Conservation (phyloP, 2,888 invertebrate species). For the Drosophila dives region DNA sequence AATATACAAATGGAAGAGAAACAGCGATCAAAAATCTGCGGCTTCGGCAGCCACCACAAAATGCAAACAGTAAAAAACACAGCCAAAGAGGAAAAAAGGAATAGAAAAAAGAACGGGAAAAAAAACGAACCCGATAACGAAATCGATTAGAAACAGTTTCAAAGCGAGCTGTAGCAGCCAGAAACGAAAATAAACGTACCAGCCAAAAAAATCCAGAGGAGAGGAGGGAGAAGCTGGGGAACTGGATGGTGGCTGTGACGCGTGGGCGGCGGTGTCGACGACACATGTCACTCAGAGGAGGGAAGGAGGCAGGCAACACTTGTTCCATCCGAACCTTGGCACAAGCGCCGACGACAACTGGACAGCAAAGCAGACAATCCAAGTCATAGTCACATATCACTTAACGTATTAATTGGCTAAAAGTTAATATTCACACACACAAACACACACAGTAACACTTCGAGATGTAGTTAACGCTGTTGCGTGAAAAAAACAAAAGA, state of each 20-base stretch:
- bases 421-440: conserved; percentile 57
- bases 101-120: conserved; percentile 1
- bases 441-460: background rate
- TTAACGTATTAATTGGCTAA: conserved; percentile 79
- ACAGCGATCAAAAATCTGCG: conserved; percentile 19
- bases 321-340: conserved; percentile 71
- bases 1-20: background rate
- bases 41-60: conserved; percentile 61
- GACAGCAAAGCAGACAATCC: conserved; percentile 22
- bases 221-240: background rate
- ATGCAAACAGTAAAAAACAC: conserved; percentile 64
- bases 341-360: conserved; percentile 70
- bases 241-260: background rate
- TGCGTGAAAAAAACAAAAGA: background rate
- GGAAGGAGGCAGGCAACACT: conserved; percentile 6
- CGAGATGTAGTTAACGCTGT: background rate
- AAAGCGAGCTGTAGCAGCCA: conserved; percentile 39
- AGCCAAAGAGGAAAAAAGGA: conserved; percentile 13
- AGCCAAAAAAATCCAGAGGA: conserved; percentile 3
- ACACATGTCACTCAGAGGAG: conserved; percentile 61
- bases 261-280: conserved; percentile 34
- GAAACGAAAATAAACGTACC: conserved; percentile 35
- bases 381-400: conserved; percentile 56
- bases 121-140: conserved; percentile 8
- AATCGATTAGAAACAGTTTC: conserved; percentile 35